phyloP scores from a whole-genome alignment of 1,140 invertebrate species.

The Wasmannia auropunctata region DNA sequence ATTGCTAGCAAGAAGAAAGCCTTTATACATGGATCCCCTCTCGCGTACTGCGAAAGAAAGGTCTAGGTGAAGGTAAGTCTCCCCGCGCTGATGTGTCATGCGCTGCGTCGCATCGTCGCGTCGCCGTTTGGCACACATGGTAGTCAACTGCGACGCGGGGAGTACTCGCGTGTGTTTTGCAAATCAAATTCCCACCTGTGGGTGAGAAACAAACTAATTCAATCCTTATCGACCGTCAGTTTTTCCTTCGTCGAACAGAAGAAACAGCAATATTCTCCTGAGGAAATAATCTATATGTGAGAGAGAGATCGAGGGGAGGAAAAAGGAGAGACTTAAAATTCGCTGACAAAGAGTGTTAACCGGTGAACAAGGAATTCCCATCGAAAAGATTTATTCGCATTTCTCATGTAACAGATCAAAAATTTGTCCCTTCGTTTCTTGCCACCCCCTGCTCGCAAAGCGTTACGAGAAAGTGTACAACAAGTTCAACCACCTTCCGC shows the following conservation, averaged over 20 bases:
- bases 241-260: background rate
- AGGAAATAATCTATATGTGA: background rate
- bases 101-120: conserved; percentile 43
- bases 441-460: background rate
- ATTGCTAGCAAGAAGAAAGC: conserved; percentile 83
- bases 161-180: conserved; percentile 16
- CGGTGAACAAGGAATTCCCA: background rate
- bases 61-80: conserved; percentile 86
- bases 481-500: conserved; percentile 3
- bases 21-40: conserved; percentile 85
- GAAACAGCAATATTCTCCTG: background rate
- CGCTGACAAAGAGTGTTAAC: background rate
- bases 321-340: background rate
- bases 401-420: background rate
- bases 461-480: conserved; percentile 23
- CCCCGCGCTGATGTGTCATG: conserved; percentile 57
- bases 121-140: conserved; percentile 20
- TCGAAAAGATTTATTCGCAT: conserved; percentile 7
- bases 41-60: conserved; percentile 83
- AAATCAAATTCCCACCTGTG: conserved; percentile 11
- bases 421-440: conserved; percentile 15
- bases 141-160: background rate
- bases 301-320: no score
- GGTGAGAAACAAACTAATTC: conserved; percentile 56
- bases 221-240: conserved; percentile 33